Base-by-base conservation (phyloP, 2,888 invertebrate species). In the Prosapia bicincta region DNA sequence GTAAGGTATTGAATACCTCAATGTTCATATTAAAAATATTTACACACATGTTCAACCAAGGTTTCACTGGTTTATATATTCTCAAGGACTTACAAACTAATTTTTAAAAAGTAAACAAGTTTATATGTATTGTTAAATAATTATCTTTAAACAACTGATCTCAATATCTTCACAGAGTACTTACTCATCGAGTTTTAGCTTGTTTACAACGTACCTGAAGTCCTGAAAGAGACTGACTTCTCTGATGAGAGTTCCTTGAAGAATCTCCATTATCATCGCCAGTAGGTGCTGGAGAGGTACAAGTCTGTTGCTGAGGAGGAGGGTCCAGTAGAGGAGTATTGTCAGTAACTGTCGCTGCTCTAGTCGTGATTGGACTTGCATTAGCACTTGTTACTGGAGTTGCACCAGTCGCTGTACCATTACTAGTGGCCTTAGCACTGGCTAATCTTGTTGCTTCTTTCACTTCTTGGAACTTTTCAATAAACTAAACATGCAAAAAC, bases 401-500 rank as follows among this genome's bases (percentile, higher is more conserved):
- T 67, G 92, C 93, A 0, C 91, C 93, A 26, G 90, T 87, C 87
- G 68, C 85, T 78, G 78, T 85, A 24, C 87, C 90, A 83, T 90
- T 90, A 28, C 88, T 87, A 26, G 89, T 86, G 20, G 89, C 88
- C 83, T 91, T 92, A 76, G 89, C 88, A 80, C 89, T 89, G 75
- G 92, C 90, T 83, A 89, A 88, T 82, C 93, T 92, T 15, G 97
- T 97, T 65, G 97, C 94, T 85, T 98, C 98, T 85, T 98, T 98
- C 26, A 98, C 97, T 86, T 98, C 98, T 88, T 97, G 96, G 86
- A 98, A 98, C 86, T 98, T 98, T 85, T 98, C 98, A 82, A 98
- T 97, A 87, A 98, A 98, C 95, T 96, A 87, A 0, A 77, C 65
- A 76, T 70, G n/a, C n/a, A n/a, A n/a, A n/a, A n/a, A n/a, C n/a